These are phyloP conservation scores for Chrysomela aeneicollis DNA, from an alignment of 2,888 invertebrate genomes.

Conservation along the genomic window DNA sequence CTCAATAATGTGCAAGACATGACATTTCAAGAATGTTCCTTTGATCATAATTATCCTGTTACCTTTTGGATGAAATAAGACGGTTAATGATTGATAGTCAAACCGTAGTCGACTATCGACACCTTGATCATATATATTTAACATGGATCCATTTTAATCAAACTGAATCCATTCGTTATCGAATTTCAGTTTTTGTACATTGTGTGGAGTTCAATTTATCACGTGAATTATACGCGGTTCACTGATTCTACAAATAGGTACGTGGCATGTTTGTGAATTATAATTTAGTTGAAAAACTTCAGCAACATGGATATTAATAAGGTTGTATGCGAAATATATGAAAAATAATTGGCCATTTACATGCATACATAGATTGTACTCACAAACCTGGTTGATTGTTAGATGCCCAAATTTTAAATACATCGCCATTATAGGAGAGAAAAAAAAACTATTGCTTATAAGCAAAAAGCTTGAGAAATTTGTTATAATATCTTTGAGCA, in stretches of 20 bases:
- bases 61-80: neutral
- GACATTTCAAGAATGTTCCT: neutral
- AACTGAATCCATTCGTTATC: slow-evolving; percentile 35
- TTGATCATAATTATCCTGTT: no score
- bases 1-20: no score
- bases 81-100: slow-evolving; percentile 24
- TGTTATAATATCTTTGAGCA: no score
- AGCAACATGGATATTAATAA: neutral
- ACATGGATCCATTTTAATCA: slow-evolving; percentile 34
- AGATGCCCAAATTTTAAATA: no score
- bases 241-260: slow-evolving; percentile 3
- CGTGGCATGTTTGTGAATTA: neutral
- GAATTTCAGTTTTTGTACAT: slow-evolving; percentile 40
- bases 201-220: slow-evolving; percentile 43
- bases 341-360: neutral
- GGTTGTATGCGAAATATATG: neutral
- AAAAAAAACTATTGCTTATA: no score
- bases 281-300: slow-evolving; percentile 3
- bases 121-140: slow-evolving; percentile 5
- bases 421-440: no score
- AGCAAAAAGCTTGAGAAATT: no score
- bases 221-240: slow-evolving; percentile 31
- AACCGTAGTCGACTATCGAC: slow-evolving; percentile 31
- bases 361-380: neutral
- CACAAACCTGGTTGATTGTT: no score